phyloP scores from a whole-genome alignment of 1,140 invertebrate genomes.

The Cyclina sinensis region DNA sequence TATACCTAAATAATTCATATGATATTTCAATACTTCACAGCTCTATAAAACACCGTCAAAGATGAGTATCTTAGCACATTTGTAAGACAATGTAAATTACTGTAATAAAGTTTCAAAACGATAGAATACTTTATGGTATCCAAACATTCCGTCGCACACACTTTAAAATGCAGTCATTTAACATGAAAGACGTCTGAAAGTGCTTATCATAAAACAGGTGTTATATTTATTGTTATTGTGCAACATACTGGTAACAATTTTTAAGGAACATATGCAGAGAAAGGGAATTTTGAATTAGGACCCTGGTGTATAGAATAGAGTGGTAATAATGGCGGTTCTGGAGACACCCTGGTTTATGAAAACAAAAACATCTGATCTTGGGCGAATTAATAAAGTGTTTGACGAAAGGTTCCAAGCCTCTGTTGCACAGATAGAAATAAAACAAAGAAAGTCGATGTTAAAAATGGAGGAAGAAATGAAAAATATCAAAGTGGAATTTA shows the following conservation, averaged over 20 bases:
- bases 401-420: conserved; percentile 54
- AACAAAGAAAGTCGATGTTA: conserved; percentile 22
- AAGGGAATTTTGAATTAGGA: no score
- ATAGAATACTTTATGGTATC: no score
- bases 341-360: conserved; percentile 65
- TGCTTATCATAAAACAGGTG: no score
- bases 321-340: conserved; percentile 37
- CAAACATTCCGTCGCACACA: not conserved
- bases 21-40: not conserved
- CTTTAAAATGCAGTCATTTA: not conserved
- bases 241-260: no score
- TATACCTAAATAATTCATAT: not conserved
- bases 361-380: conserved; percentile 60
- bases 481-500: conserved; percentile 36
- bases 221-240: no score
- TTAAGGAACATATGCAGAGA: no score
- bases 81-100: not conserved
- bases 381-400: conserved; percentile 57
- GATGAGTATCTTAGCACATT: not conserved
- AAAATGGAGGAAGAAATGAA: conserved; percentile 55
- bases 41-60: not conserved
- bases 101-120: not conserved
- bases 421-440: conserved; percentile 33
- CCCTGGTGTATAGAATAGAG: not conserved
- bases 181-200: not conserved